A percentile compares a stretch with the other conserved stretches of the same genome.
These are phyloP conservation scores for Coptotermes formosanus DNA, from an alignment of 1,140 invertebrate species.

Conservation along the genomic window DNA sequence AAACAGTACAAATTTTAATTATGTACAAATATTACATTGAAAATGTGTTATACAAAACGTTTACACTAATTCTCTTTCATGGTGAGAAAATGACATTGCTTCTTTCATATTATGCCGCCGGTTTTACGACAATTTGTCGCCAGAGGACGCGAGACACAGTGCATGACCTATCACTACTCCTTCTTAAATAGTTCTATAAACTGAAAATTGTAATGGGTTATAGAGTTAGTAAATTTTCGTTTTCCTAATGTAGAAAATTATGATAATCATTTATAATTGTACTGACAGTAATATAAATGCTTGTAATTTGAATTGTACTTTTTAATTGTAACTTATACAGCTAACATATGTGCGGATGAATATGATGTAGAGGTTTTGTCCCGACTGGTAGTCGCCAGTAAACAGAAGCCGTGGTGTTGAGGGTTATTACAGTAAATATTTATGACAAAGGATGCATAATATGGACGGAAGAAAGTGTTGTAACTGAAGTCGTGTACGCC, in stretches of 20 bases:
- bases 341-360: not conserved
- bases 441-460: not conserved
- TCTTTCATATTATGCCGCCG: not conserved
- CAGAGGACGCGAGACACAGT: not conserved
- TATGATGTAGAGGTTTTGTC: not conserved
- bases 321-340: not conserved
- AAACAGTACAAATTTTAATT: too few species aligned
- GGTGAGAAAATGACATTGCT: not conserved
- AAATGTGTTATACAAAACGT: too few species aligned
- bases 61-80: too few species aligned
- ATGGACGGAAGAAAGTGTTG: not conserved
- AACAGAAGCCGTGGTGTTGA: conserved; percentile 25
- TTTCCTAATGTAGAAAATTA: not conserved
- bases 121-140: not conserved
- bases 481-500: not conserved
- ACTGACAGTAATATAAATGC: not conserved
- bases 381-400: conserved; percentile 28
- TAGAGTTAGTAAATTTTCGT: not conserved
- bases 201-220: not conserved
- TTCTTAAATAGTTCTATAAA: not conserved
- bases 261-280: not conserved
- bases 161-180: not conserved
- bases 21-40: too few species aligned
- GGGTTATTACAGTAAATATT: conserved; percentile 15
- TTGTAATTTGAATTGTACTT: not conserved